phyloP scores from a whole-genome alignment of 2,113 vertebrate species.

The Cephalopterus ornatus region DNA sequence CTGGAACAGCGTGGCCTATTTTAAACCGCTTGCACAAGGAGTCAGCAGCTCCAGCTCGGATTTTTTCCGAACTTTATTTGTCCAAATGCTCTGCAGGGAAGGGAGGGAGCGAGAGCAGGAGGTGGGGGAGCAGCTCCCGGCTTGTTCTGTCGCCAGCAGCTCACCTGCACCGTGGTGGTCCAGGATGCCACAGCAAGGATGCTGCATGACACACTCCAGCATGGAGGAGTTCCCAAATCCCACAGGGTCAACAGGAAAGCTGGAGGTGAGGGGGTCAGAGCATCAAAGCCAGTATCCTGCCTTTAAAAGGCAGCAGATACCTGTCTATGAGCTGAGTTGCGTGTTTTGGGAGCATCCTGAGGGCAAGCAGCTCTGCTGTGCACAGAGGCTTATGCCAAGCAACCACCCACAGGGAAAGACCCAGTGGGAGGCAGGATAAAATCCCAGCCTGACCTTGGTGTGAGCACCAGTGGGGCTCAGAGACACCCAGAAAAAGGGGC shows the following conservation, averaged over 20 bases:
- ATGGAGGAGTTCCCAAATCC: accelerated
- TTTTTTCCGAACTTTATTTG: conserved; percentile 68
- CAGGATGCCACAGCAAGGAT: neutral
- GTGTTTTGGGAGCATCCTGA: neutral
- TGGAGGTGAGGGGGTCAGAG: neutral
- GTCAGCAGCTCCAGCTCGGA: conserved; percentile 56
- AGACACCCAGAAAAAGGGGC: neutral
- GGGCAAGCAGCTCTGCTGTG: neutral
- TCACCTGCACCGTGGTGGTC: conserved; percentile 4
- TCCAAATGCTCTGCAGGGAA: conserved; percentile 14
- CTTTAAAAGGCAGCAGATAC: neutral
- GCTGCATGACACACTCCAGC: accelerated
- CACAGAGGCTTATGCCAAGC: neutral
- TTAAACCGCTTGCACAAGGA: conserved; percentile 68
- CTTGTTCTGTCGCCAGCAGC: neutral
- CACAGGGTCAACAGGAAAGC: neutral
- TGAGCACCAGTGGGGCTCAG: neutral
- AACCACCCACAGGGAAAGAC: neutral
- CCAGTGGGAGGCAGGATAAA: neutral
- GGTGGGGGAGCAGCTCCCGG: neutral
- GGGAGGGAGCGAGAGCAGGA: neutral
- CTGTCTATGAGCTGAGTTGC: neutral
- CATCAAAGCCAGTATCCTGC: neutral
- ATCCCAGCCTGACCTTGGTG: neutral
- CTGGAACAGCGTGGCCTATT: conserved; percentile 62